Evolutionary conservation across 2,113 vertebrate species (phyloP), one percentile per base, ranked within the genome.

Genomic region (Gopherus evgoodei): DNA sequence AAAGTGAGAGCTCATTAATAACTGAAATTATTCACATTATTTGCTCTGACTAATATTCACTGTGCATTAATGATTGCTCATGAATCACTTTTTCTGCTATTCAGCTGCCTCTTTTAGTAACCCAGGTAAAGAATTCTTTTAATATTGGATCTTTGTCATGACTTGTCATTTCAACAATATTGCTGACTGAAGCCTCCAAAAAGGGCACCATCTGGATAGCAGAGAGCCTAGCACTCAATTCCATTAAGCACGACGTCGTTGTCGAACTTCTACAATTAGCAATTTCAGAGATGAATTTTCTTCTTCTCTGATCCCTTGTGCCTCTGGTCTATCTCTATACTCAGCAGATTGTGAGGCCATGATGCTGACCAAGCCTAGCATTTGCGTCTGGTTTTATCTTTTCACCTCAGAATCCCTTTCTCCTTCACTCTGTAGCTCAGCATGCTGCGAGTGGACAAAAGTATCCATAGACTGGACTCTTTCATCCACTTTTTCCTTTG

Each of bases 121-220:
- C 59, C 29, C 6, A 62, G 59, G 29, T 62, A 31, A 62, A 62
- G 29, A 31, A 31, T 31, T 31, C 6, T 14, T 62, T 62, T 62
- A 6, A 62, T 62, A 62, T 31, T 62, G 11, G 11, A 24, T 11
- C 53, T 82, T 78, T 72, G 2, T 1, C 25, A 7, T 53, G 29
- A 76, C 42, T n/a, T 22, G 14, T 84, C 21, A 13, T 57, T 78
- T n/a, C 21, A 16, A 35, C 65, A 72, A 72, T 57, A 72, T 31
- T 38, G 27, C 59, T 62, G 14, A 29, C 59, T 16, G 11, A 21
- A 16, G 65, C 35, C n/a, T 19, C 44, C 27, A 13, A 0, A 0
- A 17, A 3, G 14, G 21, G 13, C 44, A 27, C 4, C 2, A 7
- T 47, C 29, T 5, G 2, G 62, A 38, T n/a, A 7, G 42, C 11